Percentiles rank a stretch among this genome's conserved stretches.
phyloP scores from a whole-genome alignment of 2,113 vertebrate species.

The Poeciliopsis retropinna region DNA sequence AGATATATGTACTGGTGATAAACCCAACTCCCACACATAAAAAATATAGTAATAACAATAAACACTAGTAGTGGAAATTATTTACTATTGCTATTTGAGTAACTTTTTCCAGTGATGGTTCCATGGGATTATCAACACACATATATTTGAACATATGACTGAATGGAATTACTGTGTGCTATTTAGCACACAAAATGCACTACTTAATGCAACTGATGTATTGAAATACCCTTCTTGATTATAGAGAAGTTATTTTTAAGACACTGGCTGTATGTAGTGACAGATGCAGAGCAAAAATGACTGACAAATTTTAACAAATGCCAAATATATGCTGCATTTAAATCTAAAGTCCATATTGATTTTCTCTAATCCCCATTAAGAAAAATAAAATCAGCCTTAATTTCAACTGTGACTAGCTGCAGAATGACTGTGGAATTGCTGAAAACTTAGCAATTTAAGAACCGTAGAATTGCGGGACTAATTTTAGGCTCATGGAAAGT shows the following conservation, averaged over 20 bases:
- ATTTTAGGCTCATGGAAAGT: constrained; percentile 45
- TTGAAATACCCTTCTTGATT: not conserved
- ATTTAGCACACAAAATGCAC: not conserved
- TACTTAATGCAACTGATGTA: not conserved
- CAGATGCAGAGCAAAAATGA: constrained; percentile 17
- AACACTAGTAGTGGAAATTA: not conserved
- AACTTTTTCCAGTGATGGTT: not conserved
- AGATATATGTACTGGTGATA: not conserved
- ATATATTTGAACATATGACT: not conserved
- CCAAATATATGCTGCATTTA: too few relatives aligned
- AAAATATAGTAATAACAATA: not conserved
- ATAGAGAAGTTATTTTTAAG: too few relatives aligned
- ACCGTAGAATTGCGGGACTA: constrained; percentile 27
- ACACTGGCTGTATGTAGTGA: constrained; percentile 35
- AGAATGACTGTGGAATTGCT: constrained; percentile 46
- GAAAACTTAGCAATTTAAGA: constrained; percentile 59
- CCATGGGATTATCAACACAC: not conserved
- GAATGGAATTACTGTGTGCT: not conserved
- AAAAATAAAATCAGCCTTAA: constrained; percentile 18
- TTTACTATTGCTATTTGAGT: not conserved
- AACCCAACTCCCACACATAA: not conserved
- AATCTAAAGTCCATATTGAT: not conserved
- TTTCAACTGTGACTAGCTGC: constrained; percentile 38
- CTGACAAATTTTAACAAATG: too few relatives aligned
- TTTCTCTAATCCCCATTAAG: constrained; percentile 38